A percentile compares a stretch with the other conserved stretches of the same genome.
Conservation (phyloP, 2,113 vertebrate species). For the Petaurus breviceps region DNA sequence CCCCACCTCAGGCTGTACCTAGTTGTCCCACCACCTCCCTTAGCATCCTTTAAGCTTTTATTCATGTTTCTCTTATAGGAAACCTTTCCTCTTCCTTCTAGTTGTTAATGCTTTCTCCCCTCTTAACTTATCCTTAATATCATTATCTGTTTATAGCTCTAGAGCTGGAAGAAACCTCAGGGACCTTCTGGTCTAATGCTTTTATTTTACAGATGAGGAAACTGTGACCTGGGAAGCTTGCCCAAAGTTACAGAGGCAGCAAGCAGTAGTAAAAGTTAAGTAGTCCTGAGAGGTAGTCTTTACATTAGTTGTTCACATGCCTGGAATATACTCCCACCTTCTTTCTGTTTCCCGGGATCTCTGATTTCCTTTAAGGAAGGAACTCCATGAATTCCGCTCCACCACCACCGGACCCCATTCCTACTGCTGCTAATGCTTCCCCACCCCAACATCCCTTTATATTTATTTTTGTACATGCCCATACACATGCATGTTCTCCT, state of each 20-base stretch:
- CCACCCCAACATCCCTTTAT: not conserved
- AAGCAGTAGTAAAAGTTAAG: not conserved
- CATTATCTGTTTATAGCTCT: not conserved
- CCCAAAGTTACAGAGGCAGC: not conserved
- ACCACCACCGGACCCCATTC: no score
- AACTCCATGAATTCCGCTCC: not conserved
- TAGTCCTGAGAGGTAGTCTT: not conserved
- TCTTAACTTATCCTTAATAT: not conserved
- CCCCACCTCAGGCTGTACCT: not conserved
- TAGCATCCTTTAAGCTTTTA: not conserved
- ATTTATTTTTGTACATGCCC: not conserved
- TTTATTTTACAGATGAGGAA: slow-evolving; percentile 17
- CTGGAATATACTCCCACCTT: slow-evolving; percentile 39
- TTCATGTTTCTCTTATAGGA: not conserved
- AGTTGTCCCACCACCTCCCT: not conserved
- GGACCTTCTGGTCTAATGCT: not conserved
- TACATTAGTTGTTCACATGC: not conserved
- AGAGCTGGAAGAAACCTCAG: not conserved
- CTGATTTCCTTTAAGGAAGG: not conserved
- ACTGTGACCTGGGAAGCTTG: not conserved
- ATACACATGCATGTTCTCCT: not conserved
- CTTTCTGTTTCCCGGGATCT: slow-evolving; percentile 19
- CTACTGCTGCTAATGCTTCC: slow-evolving; percentile 6
- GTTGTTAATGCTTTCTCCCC: not conserved
- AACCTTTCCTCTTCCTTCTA: not conserved